These are phyloP conservation scores for Gasterosteus aculeatus DNA, from an alignment of 2,113 vertebrate species.

Conservation along the genomic window DNA sequence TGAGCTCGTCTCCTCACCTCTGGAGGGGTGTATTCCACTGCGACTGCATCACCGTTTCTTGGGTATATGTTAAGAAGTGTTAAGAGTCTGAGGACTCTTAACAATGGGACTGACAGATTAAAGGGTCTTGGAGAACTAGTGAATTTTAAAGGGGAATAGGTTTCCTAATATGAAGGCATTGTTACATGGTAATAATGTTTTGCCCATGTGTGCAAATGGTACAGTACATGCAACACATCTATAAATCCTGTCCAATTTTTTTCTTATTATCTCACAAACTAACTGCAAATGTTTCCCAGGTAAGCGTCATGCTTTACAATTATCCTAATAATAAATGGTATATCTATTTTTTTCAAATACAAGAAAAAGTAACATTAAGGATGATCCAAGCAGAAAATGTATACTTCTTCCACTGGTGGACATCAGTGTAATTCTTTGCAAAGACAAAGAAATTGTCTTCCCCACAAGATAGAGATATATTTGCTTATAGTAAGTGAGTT, in stretches of 20 bases:
- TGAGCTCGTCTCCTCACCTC: slow-evolving; percentile 60
- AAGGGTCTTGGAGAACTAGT: slow-evolving; percentile 35
- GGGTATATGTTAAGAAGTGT: slow-evolving; percentile 34
- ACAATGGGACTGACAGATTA: slow-evolving; percentile 28
- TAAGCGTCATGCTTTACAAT: slow-evolving; percentile 42
- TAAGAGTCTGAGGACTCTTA: slow-evolving; percentile 33
- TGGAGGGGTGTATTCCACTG: slow-evolving; percentile 60
- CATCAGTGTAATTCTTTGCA: slow-evolving; percentile 58
- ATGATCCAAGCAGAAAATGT: slow-evolving; percentile 47
- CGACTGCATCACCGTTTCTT: slow-evolving; percentile 40
- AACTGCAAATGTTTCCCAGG: slow-evolving; percentile 37
- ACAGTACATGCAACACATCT: slow-evolving; percentile 34
- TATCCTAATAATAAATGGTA: slow-evolving; percentile 37
- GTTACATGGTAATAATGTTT: slow-evolving; percentile 37
- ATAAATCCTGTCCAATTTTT: slow-evolving; percentile 43
- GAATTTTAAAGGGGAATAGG: slow-evolving; percentile 47
- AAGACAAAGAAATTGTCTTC: slow-evolving; percentile 62
- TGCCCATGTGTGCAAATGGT: slow-evolving; percentile 40
- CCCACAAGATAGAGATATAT: slow-evolving; percentile 60
- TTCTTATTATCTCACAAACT: slow-evolving; percentile 27
- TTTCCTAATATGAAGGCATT: slow-evolving; percentile 62
- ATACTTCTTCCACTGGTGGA: slow-evolving; percentile 64
- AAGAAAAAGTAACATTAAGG: slow-evolving; percentile 36
- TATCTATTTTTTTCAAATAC: slow-evolving; percentile 52
- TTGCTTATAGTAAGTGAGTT: slow-evolving; percentile 65